Evolutionary conservation across 2,888 invertebrate genomes (phyloP).

Genomic region (Ellobium chinense): DNA sequence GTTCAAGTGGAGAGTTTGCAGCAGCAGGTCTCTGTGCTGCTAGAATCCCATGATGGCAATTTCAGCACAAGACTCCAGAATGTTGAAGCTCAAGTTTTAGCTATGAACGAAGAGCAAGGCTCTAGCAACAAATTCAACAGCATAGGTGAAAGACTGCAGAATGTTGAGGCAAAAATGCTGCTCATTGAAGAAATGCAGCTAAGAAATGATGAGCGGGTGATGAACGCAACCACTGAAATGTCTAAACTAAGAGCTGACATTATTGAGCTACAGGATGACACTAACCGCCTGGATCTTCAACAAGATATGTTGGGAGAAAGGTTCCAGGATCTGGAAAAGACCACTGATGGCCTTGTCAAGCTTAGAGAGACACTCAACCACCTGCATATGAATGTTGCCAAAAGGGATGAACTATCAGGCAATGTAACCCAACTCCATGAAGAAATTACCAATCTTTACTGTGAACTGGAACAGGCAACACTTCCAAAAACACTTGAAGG

Average conservation of each 20-base stretch:
- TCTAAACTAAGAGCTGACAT: not conserved
- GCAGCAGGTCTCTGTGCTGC: slow-evolving; percentile 1
- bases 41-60: not conserved
- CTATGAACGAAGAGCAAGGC: not conserved
- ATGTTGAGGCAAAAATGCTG: slow-evolving; percentile 8
- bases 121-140: too few relatives aligned
- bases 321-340: not conserved
- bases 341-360: not conserved
- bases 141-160: not conserved
- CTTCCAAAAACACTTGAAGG: too few relatives aligned
- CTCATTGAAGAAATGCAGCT: slow-evolving; percentile 17
- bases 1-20: slow-evolving; percentile 18
- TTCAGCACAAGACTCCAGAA: not conserved
- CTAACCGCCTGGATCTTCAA: not conserved
- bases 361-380: slow-evolving; percentile 14
- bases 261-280: not conserved
- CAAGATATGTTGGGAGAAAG: not conserved
- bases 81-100: not conserved
- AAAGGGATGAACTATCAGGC: slow-evolving; percentile 1
- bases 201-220: not conserved
- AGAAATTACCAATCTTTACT: not conserved
- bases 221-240: not conserved
- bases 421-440: slow-evolving; percentile 10
- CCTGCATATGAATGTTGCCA: slow-evolving; percentile 1
- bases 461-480: too few relatives aligned